Evolutionary conservation across 2,113 vertebrate species (phyloP).

Genomic region (Anolis carolinensis): DNA sequence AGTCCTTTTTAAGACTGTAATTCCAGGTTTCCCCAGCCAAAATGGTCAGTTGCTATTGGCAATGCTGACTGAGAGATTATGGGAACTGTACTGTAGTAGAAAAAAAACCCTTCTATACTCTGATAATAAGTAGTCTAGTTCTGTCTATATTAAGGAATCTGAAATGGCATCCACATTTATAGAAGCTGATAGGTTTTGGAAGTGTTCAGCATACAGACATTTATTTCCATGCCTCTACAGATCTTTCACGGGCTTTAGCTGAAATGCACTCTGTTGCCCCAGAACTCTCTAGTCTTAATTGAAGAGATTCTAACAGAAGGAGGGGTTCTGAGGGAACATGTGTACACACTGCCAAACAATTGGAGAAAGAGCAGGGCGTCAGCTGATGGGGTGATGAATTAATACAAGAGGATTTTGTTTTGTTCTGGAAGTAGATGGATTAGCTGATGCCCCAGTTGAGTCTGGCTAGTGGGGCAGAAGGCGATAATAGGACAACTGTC

Average conservation of each 20-base stretch:
- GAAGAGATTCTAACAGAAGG: slow-evolving; percentile 20
- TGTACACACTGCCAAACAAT: neutral
- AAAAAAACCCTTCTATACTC: too few species aligned
- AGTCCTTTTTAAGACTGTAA: too few species aligned
- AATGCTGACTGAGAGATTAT: too few species aligned
- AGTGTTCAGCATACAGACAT: too few species aligned
- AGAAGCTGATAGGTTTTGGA: too few species aligned
- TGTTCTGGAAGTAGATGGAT: slow-evolving; percentile 66
- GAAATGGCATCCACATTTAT: too few species aligned
- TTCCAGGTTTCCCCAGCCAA: too few species aligned
- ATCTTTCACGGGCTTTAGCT: neutral
- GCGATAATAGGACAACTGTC: neutral
- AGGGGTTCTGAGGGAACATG: slow-evolving; percentile 13
- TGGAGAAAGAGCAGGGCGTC: slow-evolving; percentile 49
- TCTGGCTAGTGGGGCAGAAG: slow-evolving; percentile 49
- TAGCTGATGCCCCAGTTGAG: slow-evolving; percentile 56
- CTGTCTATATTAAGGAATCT: too few species aligned
- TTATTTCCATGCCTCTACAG: neutral
- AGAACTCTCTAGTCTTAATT: slow-evolving; percentile 24
- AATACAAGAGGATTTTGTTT: slow-evolving; percentile 62
- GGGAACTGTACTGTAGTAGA: too few species aligned
- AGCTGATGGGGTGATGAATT: slow-evolving; percentile 68
- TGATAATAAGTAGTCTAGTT: too few species aligned
- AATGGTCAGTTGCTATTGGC: too few species aligned
- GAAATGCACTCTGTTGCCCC: neutral